Conservation (phyloP, 2,888 invertebrate species). For the Chymomyza fuscimana region DNA sequence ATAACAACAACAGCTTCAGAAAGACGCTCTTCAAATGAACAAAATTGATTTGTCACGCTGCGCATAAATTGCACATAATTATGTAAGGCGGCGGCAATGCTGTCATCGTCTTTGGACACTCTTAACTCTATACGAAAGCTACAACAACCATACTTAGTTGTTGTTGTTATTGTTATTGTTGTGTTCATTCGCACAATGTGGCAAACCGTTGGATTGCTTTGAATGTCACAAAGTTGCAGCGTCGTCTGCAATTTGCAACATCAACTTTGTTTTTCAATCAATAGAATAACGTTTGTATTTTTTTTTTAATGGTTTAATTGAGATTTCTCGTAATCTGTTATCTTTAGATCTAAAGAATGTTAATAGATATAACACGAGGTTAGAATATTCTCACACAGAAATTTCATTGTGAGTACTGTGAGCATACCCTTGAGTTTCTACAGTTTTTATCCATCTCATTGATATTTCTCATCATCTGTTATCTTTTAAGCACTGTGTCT, state of each 20-base stretch:
- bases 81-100: constrained; percentile 45
- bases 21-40: constrained; percentile 43
- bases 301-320: constrained; percentile 2
- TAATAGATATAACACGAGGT: too few relatives aligned
- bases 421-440: too few relatives aligned
- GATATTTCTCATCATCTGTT: too few relatives aligned
- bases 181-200: constrained; percentile 19
- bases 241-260: constrained; percentile 1
- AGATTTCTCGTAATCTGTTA: too few relatives aligned
- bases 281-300: neutral
- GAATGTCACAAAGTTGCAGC: neutral
- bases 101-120: constrained; percentile 3
- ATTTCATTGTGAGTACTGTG: too few relatives aligned
- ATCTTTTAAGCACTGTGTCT: too few relatives aligned
- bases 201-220: constrained; percentile 23
- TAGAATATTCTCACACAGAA: too few relatives aligned
- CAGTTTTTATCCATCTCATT: too few relatives aligned
- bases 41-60: constrained; percentile 76
- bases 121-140: neutral
- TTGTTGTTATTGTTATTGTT: constrained; percentile 21
- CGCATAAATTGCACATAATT: constrained; percentile 77
- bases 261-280: constrained; percentile 2
- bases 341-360: too few relatives aligned
- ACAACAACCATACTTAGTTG: neutral
- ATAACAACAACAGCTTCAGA: constrained; percentile 1